Conservation (phyloP, 2,888 invertebrate genomes). For the Netelia virgata region DNA sequence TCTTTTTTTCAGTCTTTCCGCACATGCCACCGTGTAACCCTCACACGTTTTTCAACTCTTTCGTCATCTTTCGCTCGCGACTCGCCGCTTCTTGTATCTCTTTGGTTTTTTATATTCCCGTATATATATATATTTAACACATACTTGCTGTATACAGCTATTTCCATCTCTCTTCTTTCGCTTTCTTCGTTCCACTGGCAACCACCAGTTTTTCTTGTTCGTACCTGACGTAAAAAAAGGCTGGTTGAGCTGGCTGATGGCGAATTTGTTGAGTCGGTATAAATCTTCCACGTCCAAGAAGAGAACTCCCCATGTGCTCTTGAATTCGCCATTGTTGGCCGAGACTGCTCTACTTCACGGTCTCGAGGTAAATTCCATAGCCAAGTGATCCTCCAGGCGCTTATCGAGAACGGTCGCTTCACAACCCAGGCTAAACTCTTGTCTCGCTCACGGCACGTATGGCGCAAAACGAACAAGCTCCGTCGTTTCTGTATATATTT, state of each 20-base stretch:
- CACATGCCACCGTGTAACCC: constrained; percentile 37
- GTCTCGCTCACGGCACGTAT: constrained; percentile 63
- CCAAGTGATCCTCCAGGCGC: constrained; percentile 60
- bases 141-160: constrained; percentile 4
- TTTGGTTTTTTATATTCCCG: not conserved
- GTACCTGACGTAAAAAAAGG: constrained; percentile 7
- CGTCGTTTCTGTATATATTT: constrained; percentile 70
- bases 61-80: constrained; percentile 44
- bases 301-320: constrained; percentile 63
- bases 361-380: constrained; percentile 76
- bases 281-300: constrained; percentile 32
- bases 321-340: constrained; percentile 54
- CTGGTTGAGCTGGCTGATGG: constrained; percentile 48
- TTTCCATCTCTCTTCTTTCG: constrained; percentile 14
- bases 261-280: constrained; percentile 37
- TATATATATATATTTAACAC: not conserved
- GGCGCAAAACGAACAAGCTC: constrained; percentile 55
- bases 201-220: constrained; percentile 38
- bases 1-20: constrained; percentile 63
- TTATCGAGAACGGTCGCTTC: constrained; percentile 54
- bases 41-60: constrained; percentile 45
- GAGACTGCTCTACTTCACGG: constrained; percentile 71
- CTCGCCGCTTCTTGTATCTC: constrained; percentile 26
- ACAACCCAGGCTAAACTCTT: constrained; percentile 29
- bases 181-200: constrained; percentile 28